A percentile compares a stretch with the other conserved stretches of the same genome.
phyloP scores from a whole-genome alignment of 2,888 invertebrate species.

The Lacanobia oleracea region DNA sequence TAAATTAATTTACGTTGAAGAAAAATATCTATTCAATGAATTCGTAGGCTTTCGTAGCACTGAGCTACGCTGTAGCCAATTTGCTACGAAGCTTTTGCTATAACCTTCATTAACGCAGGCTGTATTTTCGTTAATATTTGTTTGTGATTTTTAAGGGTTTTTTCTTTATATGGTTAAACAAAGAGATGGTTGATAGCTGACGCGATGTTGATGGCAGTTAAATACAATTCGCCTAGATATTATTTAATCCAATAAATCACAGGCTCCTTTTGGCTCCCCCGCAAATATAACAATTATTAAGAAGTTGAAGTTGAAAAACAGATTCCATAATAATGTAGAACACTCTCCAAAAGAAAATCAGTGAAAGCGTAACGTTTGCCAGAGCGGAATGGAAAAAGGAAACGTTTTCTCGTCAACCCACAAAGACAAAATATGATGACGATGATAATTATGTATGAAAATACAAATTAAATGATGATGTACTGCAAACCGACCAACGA shows the following conservation, averaged over 20 bases:
- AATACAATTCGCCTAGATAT: background rate
- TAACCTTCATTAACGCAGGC: constrained; percentile 14
- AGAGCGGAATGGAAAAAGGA: background rate
- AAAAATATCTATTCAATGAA: background rate
- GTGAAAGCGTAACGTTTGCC: too few species aligned
- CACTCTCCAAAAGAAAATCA: background rate
- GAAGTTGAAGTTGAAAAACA: background rate
- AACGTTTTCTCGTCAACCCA: background rate
- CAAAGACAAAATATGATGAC: background rate
- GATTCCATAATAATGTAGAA: background rate
- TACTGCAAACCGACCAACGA: too few species aligned
- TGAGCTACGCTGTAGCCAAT: constrained; percentile 41
- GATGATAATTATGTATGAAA: background rate
- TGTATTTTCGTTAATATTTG: background rate
- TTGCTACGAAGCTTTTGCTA: constrained; percentile 32
- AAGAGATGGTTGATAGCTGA: background rate
- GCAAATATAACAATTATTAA: background rate
- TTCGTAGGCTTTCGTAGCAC: constrained; percentile 32
- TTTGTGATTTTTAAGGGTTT: too few species aligned
- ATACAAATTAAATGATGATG: too few species aligned
- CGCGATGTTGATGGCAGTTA: background rate
- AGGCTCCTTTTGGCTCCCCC: background rate
- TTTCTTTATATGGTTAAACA: too few species aligned
- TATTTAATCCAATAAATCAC: background rate
- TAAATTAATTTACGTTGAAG: background rate